These are phyloP conservation scores for Calcarius ornatus DNA, from an alignment of 2,113 vertebrate genomes.

Conservation along the genomic window DNA sequence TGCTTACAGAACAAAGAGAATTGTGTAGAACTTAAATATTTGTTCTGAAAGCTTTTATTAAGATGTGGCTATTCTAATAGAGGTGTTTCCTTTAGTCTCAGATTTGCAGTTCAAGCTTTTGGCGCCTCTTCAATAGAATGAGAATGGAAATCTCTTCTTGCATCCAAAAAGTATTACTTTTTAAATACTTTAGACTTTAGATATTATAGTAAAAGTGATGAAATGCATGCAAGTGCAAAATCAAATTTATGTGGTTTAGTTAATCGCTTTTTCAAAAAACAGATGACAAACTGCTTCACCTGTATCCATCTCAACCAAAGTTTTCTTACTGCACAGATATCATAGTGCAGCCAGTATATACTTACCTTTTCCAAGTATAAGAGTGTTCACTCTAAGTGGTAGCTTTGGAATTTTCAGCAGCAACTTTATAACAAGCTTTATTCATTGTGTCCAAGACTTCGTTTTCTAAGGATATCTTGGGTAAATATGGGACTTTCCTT, in stretches of 20 bases:
- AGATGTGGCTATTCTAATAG: background rate
- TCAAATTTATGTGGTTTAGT: background rate
- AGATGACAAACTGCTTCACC: background rate
- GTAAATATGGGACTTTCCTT: background rate
- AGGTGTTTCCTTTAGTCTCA: background rate
- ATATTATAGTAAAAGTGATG: background rate
- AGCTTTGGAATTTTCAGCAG: background rate
- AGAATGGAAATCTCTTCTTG: background rate
- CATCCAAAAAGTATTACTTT: background rate
- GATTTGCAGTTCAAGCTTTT: background rate
- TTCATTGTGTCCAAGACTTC: background rate
- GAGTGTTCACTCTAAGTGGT: background rate
- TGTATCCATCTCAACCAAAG: background rate
- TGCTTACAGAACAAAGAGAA: background rate
- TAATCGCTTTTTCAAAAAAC: background rate
- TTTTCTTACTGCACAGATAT: background rate
- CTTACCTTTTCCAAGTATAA: background rate
- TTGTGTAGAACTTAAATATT: background rate
- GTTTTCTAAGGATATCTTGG: background rate
- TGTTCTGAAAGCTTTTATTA: background rate
- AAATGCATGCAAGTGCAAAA: background rate
- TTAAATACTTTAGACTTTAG: background rate
- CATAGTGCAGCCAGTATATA: background rate
- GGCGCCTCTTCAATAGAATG: background rate
- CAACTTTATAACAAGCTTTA: background rate